Evolutionary conservation across 2,888 invertebrate species (phyloP).

Genomic region (Netelia melanura): DNA sequence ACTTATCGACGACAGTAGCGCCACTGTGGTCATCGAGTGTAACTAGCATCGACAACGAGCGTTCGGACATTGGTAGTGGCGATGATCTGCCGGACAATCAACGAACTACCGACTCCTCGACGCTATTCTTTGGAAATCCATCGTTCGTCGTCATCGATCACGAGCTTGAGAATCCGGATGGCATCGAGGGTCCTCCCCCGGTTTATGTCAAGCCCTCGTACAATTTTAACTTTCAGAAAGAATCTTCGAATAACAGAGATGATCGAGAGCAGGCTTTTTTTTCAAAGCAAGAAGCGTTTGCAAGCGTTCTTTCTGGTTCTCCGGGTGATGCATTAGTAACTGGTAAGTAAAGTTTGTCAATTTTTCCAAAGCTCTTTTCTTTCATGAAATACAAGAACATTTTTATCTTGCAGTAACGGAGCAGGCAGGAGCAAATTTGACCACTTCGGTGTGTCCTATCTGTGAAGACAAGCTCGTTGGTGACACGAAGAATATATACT

Average conservation of each 20-base stretch:
- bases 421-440: conserved; percentile 46
- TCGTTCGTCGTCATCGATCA: conserved; percentile 80
- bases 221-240: conserved; percentile 65
- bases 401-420: conserved; percentile 28
- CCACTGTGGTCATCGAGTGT: not conserved
- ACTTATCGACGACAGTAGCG: not conserved
- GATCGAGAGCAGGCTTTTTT: conserved; percentile 29
- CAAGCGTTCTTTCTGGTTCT: conserved; percentile 34
- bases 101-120: conserved; percentile 48
- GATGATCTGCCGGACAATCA: conserved; percentile 66
- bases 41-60: conserved; percentile 56
- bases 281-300: conserved; percentile 30
- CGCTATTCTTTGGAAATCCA: conserved; percentile 70
- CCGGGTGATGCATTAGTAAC: conserved; percentile 9
- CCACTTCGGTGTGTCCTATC: conserved; percentile 75
- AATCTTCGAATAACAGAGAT: conserved; percentile 21
- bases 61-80: conserved; percentile 72
- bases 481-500: conserved; percentile 77
- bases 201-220: conserved; percentile 79
- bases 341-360: conserved; percentile 9
- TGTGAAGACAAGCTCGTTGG: conserved; percentile 77
- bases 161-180: conserved; percentile 80
- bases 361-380: not conserved
- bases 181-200: conserved; percentile 80
- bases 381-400: not conserved